These are phyloP conservation scores for Erpetoichthys calabaricus DNA, from an alignment of 2,797 vertebrate genomes.

Conservation along the genomic window DNA sequence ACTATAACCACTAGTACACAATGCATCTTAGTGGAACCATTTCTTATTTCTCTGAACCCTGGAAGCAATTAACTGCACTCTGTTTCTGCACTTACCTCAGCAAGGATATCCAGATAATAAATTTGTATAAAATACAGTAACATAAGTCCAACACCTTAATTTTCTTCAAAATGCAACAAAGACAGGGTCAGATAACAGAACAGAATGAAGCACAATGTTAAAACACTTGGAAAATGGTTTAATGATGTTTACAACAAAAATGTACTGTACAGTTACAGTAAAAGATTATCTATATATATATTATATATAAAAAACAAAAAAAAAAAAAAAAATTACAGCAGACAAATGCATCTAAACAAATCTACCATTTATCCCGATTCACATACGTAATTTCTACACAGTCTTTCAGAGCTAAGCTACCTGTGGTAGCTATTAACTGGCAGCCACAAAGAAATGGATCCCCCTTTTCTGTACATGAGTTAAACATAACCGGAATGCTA, in stretches of 20 bases:
- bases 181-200: no score
- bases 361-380: constrained; percentile 92
- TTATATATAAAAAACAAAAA: constrained; percentile 42
- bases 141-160: no score
- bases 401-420: constrained; percentile 70
- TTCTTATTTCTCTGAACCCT: no score
- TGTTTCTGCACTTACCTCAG: no score
- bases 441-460: constrained; percentile 64
- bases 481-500: constrained; percentile 17
- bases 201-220: constrained; percentile 41
- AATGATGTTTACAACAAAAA: constrained; percentile 99
- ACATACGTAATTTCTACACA: constrained; percentile 82
- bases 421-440: constrained; percentile 48
- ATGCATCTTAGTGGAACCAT: no score
- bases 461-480: constrained; percentile 38
- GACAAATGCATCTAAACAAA: constrained; percentile 96
- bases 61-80: no score
- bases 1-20: no score
- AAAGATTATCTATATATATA: constrained; percentile 89
- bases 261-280: constrained; percentile 98
- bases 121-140: no score
- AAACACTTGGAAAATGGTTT: constrained; percentile 99
- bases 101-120: no score
- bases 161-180: no score
- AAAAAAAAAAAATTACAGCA: constrained; percentile 91